Base-by-base conservation (phyloP, 2,888 invertebrate genomes). In the Dicranocentrus wangi region DNA sequence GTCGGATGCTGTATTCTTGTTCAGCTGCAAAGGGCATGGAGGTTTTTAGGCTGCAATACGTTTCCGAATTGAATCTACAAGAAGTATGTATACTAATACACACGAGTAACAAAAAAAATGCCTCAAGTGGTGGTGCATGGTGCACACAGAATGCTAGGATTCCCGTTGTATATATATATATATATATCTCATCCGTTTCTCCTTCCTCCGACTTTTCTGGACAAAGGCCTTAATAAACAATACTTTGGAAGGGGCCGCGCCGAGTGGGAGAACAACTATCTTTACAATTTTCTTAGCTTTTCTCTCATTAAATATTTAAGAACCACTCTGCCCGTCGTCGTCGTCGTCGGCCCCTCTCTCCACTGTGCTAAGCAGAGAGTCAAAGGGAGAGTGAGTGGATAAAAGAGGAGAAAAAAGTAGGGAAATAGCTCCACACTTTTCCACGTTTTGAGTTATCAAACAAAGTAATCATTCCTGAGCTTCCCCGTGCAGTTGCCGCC, bases 291-390 rank as follows among this genome's bases (percentile, higher is more conserved):
- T 25, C 47, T 76, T 68, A 47, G 68, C 76, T 76, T 76, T 76
- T 60, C 17, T 60, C 47, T 68, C 76, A 76, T 76, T 76, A 76
- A 76, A 76, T 76, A 76, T 76, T 76, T 58, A 76, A 58, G 42
- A 47, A 47, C 66, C 55, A 66, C 27, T 65, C 75, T 53, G 42
- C 75, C 66, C 55, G 17, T 60, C 23, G 17, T 71, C 10, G 42
- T 60, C 19, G 53, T 28, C n/a, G n/a, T n/a, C n/a, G n/a, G n/a
- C n/a, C n/a, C n/a, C n/a, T n/a, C n/a, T n/a, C n/a, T n/a, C n/a
- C n/a, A n/a, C n/a, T 53, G 68, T 51, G 23, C 47, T 66, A 71
- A 47, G 42, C 28, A 42, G 61, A 32, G 32, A 61, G 61, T 61
- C 61, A 61, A 32, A 61, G 32, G 23, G 21, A 61, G 61, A n/a